Evolutionary conservation across 1,140 invertebrate genomes (phyloP).

Genomic region (Aphaenogaster rudis): DNA sequence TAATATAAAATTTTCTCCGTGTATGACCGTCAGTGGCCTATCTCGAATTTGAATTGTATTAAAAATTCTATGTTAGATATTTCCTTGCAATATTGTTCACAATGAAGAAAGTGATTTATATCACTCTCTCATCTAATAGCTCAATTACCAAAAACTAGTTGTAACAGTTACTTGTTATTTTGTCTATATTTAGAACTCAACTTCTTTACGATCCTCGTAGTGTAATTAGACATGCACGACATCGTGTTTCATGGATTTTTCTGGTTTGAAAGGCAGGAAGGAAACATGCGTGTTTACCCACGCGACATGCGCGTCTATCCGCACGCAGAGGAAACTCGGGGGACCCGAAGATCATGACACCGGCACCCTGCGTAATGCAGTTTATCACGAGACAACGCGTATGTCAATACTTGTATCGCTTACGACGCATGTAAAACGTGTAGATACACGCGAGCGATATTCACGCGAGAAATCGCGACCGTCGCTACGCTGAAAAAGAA

Average conservation of each 20-base stretch:
- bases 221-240: neutral
- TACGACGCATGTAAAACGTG: neutral
- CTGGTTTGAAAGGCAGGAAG: neutral
- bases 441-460: constrained; percentile 1
- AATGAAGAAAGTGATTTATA: neutral
- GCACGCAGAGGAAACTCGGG: neutral
- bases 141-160: neutral
- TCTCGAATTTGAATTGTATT: too few species aligned
- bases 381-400: constrained; percentile 21
- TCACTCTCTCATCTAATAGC: neutral
- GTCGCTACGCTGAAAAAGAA: neutral
- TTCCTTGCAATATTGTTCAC: neutral
- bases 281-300: neutral
- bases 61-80: too few species aligned
- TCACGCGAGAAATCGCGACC: constrained; percentile 11
- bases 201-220: neutral
- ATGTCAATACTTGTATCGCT: constrained; percentile 16
- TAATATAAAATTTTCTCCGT: too few species aligned
- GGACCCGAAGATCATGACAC: constrained; percentile 2
- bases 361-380: neutral
- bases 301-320: neutral
- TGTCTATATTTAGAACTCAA: neutral
- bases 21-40: too few species aligned
- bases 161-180: neutral
- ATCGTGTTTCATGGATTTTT: neutral